Evolutionary conservation across 2,888 invertebrate species (phyloP).

Genomic region (Stenotaenia linearis): DNA sequence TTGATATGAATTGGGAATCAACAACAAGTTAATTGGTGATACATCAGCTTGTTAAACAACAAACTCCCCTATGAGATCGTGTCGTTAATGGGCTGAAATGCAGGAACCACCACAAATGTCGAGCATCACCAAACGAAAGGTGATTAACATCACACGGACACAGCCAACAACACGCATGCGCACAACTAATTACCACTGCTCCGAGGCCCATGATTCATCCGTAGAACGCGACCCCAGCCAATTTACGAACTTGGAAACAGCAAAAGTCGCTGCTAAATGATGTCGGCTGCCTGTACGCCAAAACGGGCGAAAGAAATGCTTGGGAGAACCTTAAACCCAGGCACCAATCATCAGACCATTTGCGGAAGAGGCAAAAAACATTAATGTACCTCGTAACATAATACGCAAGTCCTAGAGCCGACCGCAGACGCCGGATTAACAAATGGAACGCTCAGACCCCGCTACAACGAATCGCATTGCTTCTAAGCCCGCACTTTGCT

Average conservation of each 20-base stretch:
- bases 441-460: conserved; percentile 17
- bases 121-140: conserved; percentile 23
- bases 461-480: background rate
- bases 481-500: background rate
- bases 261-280: background rate
- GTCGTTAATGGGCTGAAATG: conserved; percentile 20
- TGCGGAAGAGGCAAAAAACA: conserved; percentile 27
- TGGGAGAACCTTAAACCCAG: conserved; percentile 12
- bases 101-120: conserved; percentile 4
- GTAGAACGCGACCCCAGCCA: background rate
- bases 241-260: background rate
- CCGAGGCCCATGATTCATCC: background rate
- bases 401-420: conserved; percentile 16
- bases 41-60: conserved; percentile 12
- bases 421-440: conserved; percentile 16
- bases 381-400: conserved; percentile 27
- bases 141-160: conserved; percentile 16
- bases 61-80: background rate
- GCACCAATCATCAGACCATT: conserved; percentile 27
- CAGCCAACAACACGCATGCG: conserved; percentile 21
- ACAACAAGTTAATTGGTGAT: conserved; percentile 7
- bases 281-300: background rate
- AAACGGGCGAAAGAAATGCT: background rate
- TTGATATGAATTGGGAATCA: background rate
- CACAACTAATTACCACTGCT: background rate